Evolutionary conservation across 2,113 vertebrate genomes (phyloP).

Genomic region (Psettodes erumei): DNA sequence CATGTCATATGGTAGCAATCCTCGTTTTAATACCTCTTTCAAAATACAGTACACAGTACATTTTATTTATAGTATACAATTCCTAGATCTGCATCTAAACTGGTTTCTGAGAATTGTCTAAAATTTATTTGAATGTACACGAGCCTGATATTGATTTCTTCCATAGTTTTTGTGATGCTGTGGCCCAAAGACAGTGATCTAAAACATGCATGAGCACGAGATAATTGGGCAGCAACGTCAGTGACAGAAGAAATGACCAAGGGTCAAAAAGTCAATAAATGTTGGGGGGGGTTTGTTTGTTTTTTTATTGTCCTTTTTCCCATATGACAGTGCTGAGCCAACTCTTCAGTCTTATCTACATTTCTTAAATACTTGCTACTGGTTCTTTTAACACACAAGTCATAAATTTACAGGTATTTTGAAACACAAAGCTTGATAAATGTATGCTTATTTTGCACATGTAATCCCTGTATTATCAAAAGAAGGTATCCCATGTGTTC

Average conservation of each 20-base stretch:
- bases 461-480: constrained; percentile 48
- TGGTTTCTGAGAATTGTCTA: neutral
- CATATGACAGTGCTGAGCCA: neutral
- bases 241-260: neutral
- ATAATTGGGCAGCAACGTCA: neutral
- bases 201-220: neutral
- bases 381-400: neutral
- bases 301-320: neutral
- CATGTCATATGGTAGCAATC: neutral
- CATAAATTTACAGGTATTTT: constrained; percentile 24
- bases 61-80: neutral
- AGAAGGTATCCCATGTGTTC: constrained; percentile 49
- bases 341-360: neutral
- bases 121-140: constrained; percentile 1
- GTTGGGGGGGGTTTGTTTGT: too few species aligned
- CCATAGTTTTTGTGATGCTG: neutral
- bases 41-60: neutral
- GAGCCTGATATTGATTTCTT: neutral
- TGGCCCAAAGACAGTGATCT: neutral
- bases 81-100: neutral
- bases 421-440: neutral
- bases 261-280: constrained; percentile 4
- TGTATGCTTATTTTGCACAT: constrained; percentile 23
- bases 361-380: constrained; percentile 10
- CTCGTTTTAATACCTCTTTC: neutral